Percentiles rank a stretch among this genome's conserved stretches.
Conservation (phyloP, 2,797 vertebrate genomes). For the Phrynocephalus forsythii region DNA sequence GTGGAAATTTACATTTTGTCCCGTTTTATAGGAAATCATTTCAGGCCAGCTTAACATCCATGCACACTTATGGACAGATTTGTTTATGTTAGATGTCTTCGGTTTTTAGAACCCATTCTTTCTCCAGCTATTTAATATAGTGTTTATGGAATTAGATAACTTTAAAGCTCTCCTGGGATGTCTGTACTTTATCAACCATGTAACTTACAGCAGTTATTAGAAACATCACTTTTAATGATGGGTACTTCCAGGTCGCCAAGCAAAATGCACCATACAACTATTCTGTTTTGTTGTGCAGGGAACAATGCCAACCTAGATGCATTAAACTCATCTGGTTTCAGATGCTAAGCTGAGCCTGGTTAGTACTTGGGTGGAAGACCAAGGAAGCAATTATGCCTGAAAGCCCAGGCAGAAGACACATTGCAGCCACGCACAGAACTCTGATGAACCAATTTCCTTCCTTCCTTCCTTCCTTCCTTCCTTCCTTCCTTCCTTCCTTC, state of each 20-base stretch:
- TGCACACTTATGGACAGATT: slow-evolving; percentile 42
- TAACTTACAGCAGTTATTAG: slow-evolving; percentile 15
- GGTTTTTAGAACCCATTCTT: slow-evolving; percentile 56
- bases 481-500: too few species aligned
- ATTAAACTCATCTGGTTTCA: too few species aligned
- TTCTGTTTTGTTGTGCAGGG: neutral
- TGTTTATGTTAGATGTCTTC: slow-evolving; percentile 65
- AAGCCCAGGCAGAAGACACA: too few species aligned
- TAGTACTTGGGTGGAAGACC: too few species aligned
- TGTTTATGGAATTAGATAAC: slow-evolving; percentile 33
- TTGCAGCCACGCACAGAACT: too few species aligned
- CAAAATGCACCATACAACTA: neutral
- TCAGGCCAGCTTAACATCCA: slow-evolving; percentile 62
- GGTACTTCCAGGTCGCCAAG: neutral
- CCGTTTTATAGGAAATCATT: slow-evolving; percentile 58
- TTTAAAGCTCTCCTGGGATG: slow-evolving; percentile 39
- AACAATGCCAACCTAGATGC: too few species aligned
- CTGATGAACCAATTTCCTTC: too few species aligned
- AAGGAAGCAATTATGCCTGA: too few species aligned
- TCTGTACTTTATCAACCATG: slow-evolving; percentile 58
- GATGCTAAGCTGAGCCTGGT: too few species aligned
- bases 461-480: too few species aligned
- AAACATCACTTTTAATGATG: slow-evolving; percentile 30
- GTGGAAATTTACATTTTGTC: slow-evolving; percentile 49
- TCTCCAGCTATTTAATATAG: slow-evolving; percentile 59